Base-by-base conservation (phyloP, 1,140 invertebrate genomes). In the Cephus cinctus region DNA sequence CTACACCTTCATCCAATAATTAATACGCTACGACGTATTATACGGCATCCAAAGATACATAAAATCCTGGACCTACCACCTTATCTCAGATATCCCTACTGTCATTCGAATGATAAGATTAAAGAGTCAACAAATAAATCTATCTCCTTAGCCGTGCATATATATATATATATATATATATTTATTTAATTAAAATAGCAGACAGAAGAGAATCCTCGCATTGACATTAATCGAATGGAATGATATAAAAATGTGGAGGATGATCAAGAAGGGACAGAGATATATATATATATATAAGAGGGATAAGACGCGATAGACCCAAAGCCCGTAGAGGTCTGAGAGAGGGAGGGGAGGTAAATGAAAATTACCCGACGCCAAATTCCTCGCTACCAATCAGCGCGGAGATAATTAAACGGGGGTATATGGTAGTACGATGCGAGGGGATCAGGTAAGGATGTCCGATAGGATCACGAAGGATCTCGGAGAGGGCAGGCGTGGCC, bases 321-420 rank as follows among this genome's bases (percentile, higher is more conserved):
- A n/a, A 34, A n/a, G 43, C 15, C 20, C n/a, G 12, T n/a, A 8
- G 34, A 8, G 8, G 15, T 21, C 16, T n/a, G 15, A 36, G 27
- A 18, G 18, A 27, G 11, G 15, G 8, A 15, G 1, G 15, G 4
- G 19, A 19, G 14, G 2, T n/a, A n/a, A 16, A 2, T 8, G 43
- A 64, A 69, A 72, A 71, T 72, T 71, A 73, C 67, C 59, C 62
- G 63, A 70, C 57, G 65, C 59, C 59, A 72, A 73, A 71, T 72
- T 73, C 65, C 61, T 68, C 47, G 57, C 68, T 72, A 72, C 71
- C 71, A 73, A 72, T 73, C 71, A 71, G 66, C 63, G 62, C 52
- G 30, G 61, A 63, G 69, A 73, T 73, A 73, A 73, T 73, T 73
- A 73, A 73, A 72, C 69, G 68, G 66, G 67, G 65, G 65, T 39